Conservation (phyloP, 2,797 vertebrate genomes). For the Alauda arvensis region DNA sequence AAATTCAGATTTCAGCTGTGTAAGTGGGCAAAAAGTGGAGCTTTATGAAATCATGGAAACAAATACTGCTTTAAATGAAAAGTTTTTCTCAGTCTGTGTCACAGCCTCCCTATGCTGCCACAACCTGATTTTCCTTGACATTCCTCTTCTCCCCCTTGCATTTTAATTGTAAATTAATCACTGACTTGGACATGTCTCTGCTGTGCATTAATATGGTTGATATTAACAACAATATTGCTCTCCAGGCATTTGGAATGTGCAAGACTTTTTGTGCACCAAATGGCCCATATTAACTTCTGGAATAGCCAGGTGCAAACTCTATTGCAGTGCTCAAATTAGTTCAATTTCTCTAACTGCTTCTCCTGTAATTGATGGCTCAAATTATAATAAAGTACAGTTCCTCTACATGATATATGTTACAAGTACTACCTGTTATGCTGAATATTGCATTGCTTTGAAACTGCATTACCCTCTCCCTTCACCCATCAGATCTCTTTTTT, state of each 20-base stretch:
- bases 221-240: constrained; percentile 50
- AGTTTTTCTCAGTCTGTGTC: neutral
- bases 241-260: constrained; percentile 7
- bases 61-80: constrained; percentile 2
- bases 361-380: constrained; percentile 48
- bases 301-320: constrained; percentile 53
- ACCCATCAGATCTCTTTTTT: neutral
- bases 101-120: neutral
- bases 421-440: constrained; percentile 44
- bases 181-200: neutral
- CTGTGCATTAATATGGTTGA: constrained; percentile 20
- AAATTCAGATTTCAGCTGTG: constrained; percentile 22
- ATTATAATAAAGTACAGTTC: constrained; percentile 46
- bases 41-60: constrained; percentile 27
- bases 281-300: constrained; percentile 50
- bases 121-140: neutral
- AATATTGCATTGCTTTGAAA: constrained; percentile 57
- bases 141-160: neutral
- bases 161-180: constrained; percentile 40
- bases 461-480: constrained; percentile 28
- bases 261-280: constrained; percentile 50
- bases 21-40: constrained; percentile 13
- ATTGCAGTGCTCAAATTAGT: constrained; percentile 56
- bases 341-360: constrained; percentile 41
- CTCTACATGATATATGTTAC: constrained; percentile 50